Percentiles rank a stretch among this genome's conserved stretches.
Conservation (phyloP, 2,797 vertebrate species). For the Cuculus canorus region DNA sequence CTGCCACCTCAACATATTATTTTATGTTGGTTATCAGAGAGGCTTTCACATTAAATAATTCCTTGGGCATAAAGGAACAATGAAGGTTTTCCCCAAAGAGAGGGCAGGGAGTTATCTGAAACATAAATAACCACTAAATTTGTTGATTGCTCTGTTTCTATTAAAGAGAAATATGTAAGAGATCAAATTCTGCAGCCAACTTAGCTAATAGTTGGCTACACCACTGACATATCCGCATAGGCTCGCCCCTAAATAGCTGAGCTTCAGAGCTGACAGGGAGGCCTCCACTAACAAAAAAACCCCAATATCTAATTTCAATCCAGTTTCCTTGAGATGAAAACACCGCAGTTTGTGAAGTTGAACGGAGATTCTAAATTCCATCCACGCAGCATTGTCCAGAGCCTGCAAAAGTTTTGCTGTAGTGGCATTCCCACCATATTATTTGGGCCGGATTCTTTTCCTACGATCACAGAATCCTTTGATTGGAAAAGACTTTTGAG, state of each 20-base stretch:
- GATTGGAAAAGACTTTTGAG: no score
- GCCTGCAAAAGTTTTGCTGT: not conserved
- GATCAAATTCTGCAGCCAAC: not conserved
- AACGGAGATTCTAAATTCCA: not conserved
- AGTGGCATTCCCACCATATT: not conserved
- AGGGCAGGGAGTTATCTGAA: not conserved
- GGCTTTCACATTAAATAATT: not conserved
- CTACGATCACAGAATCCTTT: no score
- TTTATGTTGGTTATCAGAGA: not conserved
- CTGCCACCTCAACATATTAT: not conserved
- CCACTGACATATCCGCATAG: not conserved
- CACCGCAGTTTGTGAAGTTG: not conserved
- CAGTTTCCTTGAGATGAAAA: not conserved
- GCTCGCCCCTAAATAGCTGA: not conserved
- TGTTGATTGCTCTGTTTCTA: not conserved
- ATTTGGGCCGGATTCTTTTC: not conserved
- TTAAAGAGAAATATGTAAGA: conserved; percentile 2
- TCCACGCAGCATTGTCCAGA: not conserved
- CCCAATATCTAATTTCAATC: not conserved
- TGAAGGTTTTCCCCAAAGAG: not conserved
- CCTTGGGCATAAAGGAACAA: not conserved
- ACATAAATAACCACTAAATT: not conserved
- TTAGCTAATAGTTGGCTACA: not conserved
- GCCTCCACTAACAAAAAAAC: not conserved
- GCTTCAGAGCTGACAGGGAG: not conserved